Base-by-base conservation (phyloP, 2,888 invertebrate species). In the Hirtodrosophila trivittata region DNA sequence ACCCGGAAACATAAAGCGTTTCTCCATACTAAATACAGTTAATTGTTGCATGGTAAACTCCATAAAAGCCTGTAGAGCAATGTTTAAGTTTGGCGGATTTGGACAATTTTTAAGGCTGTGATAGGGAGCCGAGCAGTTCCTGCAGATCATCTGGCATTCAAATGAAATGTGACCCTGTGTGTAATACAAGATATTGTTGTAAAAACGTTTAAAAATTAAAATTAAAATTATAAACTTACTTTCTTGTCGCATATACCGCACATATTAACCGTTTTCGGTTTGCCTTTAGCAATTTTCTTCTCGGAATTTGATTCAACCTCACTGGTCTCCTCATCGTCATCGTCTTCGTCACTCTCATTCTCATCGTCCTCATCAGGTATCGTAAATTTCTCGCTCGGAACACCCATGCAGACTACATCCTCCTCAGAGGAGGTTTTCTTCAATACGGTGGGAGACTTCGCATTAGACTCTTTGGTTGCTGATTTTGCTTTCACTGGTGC, bases 11-110 rank as follows among this genome's bases (percentile, higher is more conserved):
- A 38, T 1, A 45, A 77, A 81, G 1, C 66, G 66, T 21, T 74
- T 74, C 0, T 83, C 82, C n/a, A 69, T 63, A 57, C 77, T 73
- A 30, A 77, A 89, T 1, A 56, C 43, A 7, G 70, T 52, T 41
- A 89, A 62, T 52, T 90, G 90, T 14, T 82, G 78, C 86, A 89
- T 85, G 28, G 82, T 88, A 60, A 89, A 90, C 62, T 90, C 89
- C 83, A 90, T 86, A 32, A 89, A 90, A 1, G 82, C 60, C 63
- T 89, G 90, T 46, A 90, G 59, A 49, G 89, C 86, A 10, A 84
- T 68, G 26, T 83, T 87, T 1, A 89, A 54, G 59, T 90, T 90
- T 0, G 87, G 81, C 0, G 89, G 88, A 12, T 87, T 81, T 1
- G 88, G 87, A 12, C 87, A 87, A n/a, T 69, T 86, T 46, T 87